These are phyloP conservation scores for Drosophila rhopaloa DNA, from an alignment of 1,140 invertebrate genomes.

Conservation along the genomic window DNA sequence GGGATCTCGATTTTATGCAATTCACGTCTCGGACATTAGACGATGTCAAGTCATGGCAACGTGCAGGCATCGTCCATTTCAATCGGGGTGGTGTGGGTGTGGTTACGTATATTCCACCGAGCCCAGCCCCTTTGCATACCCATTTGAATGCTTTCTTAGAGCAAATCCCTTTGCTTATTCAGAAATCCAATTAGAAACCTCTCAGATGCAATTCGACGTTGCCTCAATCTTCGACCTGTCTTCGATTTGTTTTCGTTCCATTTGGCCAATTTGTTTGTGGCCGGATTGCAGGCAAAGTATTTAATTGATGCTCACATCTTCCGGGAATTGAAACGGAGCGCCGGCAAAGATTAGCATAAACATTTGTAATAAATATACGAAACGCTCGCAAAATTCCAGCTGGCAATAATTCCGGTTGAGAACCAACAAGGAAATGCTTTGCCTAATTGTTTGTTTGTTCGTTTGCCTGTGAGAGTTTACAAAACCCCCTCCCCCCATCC, in stretches of 20 bases:
- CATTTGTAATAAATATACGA: slow-evolving; percentile 68
- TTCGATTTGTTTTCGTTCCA: slow-evolving; percentile 71
- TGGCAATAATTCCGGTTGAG: slow-evolving; percentile 57
- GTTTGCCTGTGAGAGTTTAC: slow-evolving; percentile 35
- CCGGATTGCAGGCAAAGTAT: slow-evolving; percentile 43
- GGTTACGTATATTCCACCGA: too few species aligned
- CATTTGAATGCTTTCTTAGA: slow-evolving; percentile 24
- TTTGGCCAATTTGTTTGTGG: slow-evolving; percentile 62
- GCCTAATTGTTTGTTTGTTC: slow-evolving; percentile 73
- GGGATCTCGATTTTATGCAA: slow-evolving; percentile 47
- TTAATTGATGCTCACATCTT: slow-evolving; percentile 70
- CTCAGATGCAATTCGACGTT: slow-evolving; percentile 60
- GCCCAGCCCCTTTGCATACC: slow-evolving; percentile 3
- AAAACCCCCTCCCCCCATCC: neutral
- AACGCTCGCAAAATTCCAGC: slow-evolving; percentile 38
- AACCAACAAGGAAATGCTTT: slow-evolving; percentile 40
- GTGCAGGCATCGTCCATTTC: slow-evolving; percentile 39
- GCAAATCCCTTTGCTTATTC: slow-evolving; percentile 47
- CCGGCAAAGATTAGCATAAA: slow-evolving; percentile 69
- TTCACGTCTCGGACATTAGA: slow-evolving; percentile 59
- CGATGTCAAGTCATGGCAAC: slow-evolving; percentile 50
- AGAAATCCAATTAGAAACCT: slow-evolving; percentile 67
- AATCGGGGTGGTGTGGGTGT: neutral
- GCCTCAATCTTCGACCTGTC: slow-evolving; percentile 57
- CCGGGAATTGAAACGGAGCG: slow-evolving; percentile 46